Base-by-base conservation (phyloP, 2,797 vertebrate genomes). In the Bucorvus abyssinicus region DNA sequence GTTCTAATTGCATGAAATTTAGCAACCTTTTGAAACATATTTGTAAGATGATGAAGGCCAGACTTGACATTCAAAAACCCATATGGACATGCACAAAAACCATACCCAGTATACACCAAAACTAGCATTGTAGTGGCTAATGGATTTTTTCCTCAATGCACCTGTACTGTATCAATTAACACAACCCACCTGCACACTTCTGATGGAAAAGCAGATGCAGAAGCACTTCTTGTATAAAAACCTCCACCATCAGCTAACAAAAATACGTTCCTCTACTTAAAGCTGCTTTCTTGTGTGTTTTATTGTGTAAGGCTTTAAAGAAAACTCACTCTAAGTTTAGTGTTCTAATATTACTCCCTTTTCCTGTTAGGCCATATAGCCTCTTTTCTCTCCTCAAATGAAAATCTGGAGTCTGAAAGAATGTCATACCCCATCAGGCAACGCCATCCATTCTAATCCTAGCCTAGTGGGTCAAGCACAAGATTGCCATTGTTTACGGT, bases 1-100 rank as follows among this genome's bases (percentile, higher is more conserved):
- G 76, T 94, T 96, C 94, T 94, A 94, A 68, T 14, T 93, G 60
- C 78, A 76, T 84, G 91, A 94, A 95, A 88, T 75, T 95, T 45
- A 93, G 65, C 88, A 82, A 87, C 64, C 53, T 94, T 93, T 95
- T 67, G 11, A 86, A 89, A 84, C n/a, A 65, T 77, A 93, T 82
- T 97, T 95, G 47, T 67, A 60, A 49, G 59, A 87, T 68, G 90
- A 94, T 45, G 88, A 75, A 91, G 60, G 61, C 53, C 49, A 63
- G 60, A 67, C 14, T 30, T 87, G 27, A 74, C 87, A 90, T 60
- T 78, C 52, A 78, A 77, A 90, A 94, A 70, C 94, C 83, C 15
- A 65, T 55, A 77, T 20, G 5, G 23, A 22, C n/a, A 56, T 10
- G 17, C 32, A 70, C 18, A 61, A 91, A 93, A 9, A 0, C 26